Conservation (phyloP, 1,140 invertebrate genomes). For the Hylaeus anthracinus region DNA sequence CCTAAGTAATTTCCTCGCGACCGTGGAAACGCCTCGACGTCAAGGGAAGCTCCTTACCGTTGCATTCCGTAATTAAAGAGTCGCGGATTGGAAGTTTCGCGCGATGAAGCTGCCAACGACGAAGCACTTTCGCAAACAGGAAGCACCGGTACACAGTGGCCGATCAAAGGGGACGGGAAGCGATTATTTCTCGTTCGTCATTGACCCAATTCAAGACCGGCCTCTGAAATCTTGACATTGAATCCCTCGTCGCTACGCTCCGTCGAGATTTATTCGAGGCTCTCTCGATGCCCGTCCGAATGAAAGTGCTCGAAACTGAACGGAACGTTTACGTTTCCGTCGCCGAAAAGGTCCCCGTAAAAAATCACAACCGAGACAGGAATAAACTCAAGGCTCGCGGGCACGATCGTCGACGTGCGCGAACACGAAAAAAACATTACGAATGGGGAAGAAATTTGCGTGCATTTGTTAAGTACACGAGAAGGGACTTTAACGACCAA, state of each 20-base stretch:
- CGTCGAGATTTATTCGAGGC: slow-evolving; percentile 16
- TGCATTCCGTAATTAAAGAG: slow-evolving; percentile 22
- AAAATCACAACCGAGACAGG: not conserved
- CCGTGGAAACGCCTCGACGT: no score
- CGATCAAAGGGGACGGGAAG: slow-evolving; percentile 38
- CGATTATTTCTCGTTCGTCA: slow-evolving; percentile 46
- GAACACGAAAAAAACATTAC: no score
- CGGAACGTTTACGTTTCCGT: not conserved
- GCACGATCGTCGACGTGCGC: no score
- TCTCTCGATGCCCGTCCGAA: not conserved
- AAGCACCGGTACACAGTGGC: not conserved
- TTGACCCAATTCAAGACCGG: slow-evolving; percentile 46
- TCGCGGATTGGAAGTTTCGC: not conserved
- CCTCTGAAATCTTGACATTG: slow-evolving; percentile 49
- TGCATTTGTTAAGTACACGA: not conserved
- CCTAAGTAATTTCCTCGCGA: no score
- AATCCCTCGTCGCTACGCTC: slow-evolving; percentile 4
- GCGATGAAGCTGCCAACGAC: not conserved
- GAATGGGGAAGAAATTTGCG: not conserved
- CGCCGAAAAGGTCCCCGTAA: not conserved
- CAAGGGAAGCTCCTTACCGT: not conserved
- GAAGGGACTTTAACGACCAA: not conserved
- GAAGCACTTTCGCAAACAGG: slow-evolving; percentile 36
- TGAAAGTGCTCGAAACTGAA: slow-evolving; percentile 11
- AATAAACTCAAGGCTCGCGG: not conserved